These are phyloP conservation scores for Caenorhabditis wallacei DNA, from an alignment of 2,888 invertebrate genomes.

Conservation along the genomic window DNA sequence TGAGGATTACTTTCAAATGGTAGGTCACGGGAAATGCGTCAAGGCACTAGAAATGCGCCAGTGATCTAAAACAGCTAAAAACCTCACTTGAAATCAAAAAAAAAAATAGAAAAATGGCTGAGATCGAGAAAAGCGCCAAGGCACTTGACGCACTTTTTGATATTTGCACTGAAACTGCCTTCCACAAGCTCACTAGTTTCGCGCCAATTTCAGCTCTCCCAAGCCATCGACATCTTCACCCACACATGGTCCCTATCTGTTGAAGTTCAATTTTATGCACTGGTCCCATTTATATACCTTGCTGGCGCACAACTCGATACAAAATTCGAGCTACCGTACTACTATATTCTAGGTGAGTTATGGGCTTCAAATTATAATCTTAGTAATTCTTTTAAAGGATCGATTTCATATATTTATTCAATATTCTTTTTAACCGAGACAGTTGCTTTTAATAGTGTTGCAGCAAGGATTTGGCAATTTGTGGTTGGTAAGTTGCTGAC, in stretches of 20 bases:
- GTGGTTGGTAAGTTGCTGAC: slow-evolving; percentile 3
- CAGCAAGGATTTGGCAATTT: slow-evolving; percentile 53
- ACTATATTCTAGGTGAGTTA: background rate
- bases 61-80: background rate
- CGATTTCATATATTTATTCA: background rate
- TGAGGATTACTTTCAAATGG: slow-evolving; percentile 27
- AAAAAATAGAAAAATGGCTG: background rate
- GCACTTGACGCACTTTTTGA: too few relatives aligned
- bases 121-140: too few relatives aligned
- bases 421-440: slow-evolving; percentile 7
- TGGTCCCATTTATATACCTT: slow-evolving; percentile 43
- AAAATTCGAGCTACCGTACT: background rate
- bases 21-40: background rate
- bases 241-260: slow-evolving; percentile 56
- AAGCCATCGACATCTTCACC: slow-evolving; percentile 49
- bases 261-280: slow-evolving; percentile 51
- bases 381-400: slow-evolving; percentile 2
- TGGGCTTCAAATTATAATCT: too few relatives aligned
- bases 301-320: background rate
- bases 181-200: too few relatives aligned
- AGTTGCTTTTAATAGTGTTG: slow-evolving; percentile 44
- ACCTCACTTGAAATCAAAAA: background rate
- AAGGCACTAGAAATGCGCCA: background rate
- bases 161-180: too few relatives aligned
- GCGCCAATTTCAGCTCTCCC: slow-evolving; percentile 24